These are phyloP conservation scores for Athene cunicularia DNA, from an alignment of 2,113 vertebrate genomes.

Conservation along the genomic window DNA sequence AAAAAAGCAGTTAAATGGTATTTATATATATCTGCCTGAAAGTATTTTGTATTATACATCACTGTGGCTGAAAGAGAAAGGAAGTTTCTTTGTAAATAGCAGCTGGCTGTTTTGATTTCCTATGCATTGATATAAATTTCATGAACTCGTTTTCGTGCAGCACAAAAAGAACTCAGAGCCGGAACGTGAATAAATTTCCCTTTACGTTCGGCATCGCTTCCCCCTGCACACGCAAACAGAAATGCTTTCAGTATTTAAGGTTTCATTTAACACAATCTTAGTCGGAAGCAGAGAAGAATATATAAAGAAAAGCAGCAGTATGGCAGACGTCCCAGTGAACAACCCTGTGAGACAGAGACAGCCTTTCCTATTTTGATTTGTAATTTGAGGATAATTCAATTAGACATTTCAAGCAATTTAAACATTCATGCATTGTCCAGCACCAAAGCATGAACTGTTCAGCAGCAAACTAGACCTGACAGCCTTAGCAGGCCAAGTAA, in stretches of 20 bases:
- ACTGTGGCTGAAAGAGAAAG: slow-evolving; percentile 50
- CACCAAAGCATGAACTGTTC: slow-evolving; percentile 73
- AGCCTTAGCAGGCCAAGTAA: slow-evolving; percentile 72
- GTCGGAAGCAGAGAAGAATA: slow-evolving; percentile 13
- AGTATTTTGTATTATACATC: background rate
- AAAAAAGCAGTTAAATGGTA: background rate
- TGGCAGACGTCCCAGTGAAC: slow-evolving; percentile 65
- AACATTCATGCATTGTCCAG: slow-evolving; percentile 87
- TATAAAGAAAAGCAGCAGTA: slow-evolving; percentile 13
- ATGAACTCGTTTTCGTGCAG: background rate
- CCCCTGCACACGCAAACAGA: background rate
- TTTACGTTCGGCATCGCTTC: background rate
- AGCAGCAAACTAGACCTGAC: slow-evolving; percentile 84
- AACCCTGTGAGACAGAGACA: slow-evolving; percentile 66
- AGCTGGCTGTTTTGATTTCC: slow-evolving; percentile 36
- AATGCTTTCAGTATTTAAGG: slow-evolving; percentile 30
- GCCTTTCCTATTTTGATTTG: slow-evolving; percentile 75
- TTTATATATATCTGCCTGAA: background rate
- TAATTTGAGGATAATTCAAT: slow-evolving; percentile 83
- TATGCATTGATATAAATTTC: slow-evolving; percentile 38
- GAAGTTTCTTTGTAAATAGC: slow-evolving; percentile 48
- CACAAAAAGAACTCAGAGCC: background rate
- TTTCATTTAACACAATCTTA: slow-evolving; percentile 24
- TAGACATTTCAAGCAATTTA: slow-evolving; percentile 86
- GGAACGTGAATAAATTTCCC: background rate